A percentile compares a stretch with the other conserved stretches of the same genome.
These are phyloP conservation scores for Coecobrya sp. DNA, from an alignment of 2,888 invertebrate genomes.

Conservation along the genomic window DNA sequence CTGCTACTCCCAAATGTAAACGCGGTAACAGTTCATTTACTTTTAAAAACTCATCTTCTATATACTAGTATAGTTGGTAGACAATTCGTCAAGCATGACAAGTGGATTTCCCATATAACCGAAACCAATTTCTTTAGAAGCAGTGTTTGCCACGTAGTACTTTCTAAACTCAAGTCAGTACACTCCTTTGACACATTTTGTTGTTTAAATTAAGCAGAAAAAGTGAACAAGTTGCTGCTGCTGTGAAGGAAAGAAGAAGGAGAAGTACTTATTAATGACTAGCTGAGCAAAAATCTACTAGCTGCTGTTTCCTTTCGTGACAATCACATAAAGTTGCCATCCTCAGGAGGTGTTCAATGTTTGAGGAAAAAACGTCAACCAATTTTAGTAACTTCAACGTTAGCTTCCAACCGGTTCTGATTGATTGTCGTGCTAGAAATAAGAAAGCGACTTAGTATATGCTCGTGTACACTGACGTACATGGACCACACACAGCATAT, in stretches of 20 bases:
- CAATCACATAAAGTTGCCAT: conserved; percentile 3
- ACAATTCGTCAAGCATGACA: conserved; percentile 30
- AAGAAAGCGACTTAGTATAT: not conserved
- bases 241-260: not conserved
- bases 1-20: not conserved
- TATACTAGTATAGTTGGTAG: not conserved
- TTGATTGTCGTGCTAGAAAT: conserved; percentile 2
- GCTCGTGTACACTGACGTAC: not conserved
- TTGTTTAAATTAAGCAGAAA: conserved; percentile 32
- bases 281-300: not conserved
- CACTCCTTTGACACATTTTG: not conserved
- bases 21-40: conserved; percentile 28
- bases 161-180: not conserved
- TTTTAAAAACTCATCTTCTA: conserved; percentile 7
- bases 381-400: conserved; percentile 11
- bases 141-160: not conserved
- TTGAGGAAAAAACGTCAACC: conserved; percentile 29
- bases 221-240: conserved; percentile 24
- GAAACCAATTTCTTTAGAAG: not conserved
- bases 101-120: not conserved
- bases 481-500: not conserved
- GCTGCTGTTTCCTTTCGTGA: not conserved
- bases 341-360: not conserved
- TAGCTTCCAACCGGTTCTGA: not conserved
- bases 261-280: conserved; percentile 21